Base-by-base conservation (phyloP, 2,888 invertebrate species). In the Boloria selene region DNA sequence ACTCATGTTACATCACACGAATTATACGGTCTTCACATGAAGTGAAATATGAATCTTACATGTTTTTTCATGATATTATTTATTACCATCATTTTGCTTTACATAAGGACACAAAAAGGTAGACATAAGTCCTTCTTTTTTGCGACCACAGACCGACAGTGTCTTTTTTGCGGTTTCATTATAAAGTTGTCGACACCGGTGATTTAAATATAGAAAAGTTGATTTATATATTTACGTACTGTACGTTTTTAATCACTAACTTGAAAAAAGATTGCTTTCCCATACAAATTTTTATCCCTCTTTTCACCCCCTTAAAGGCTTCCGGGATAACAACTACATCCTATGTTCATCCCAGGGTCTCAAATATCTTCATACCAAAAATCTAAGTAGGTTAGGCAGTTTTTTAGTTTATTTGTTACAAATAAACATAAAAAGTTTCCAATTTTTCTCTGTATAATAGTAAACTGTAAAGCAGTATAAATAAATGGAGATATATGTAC, bases 111-210 rank as follows among this genome's bases (percentile, higher is more conserved):
- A 56, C 22, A 44, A 44, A 64, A 58, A 56, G 50, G 26, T n/a
- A 26, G 51, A 31, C 58, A 53, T 50, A 45, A 56, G n/a, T 45
- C 58, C 6, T 55, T 52, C 58, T 54, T 56, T 56, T 64, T 52
- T 64, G 58, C 52, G 52, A 58, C 45, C 31, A 52, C 64, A 64
- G 31, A 58, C 26, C 58, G 51, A 45, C 44, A 17, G 58, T 26
- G 58, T 31, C 22, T 50, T 52, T 61, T 63, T 58, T 64, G 64
- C 31, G 58, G 64, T 58, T 58, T 64, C 64, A 58, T 64, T 64
- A 64, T 58, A 58, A 64, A 52, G 58, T 64, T 64, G 64, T 64
- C 52, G 58, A 58, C 52, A 52, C 31, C 18, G 58, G 51, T 44
- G 51, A 64, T 58, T 64, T 51, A 51, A 64, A 52, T 64, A 58